These are phyloP conservation scores for Lipophrys pholis DNA, from an alignment of 2,113 vertebrate species.

Conservation along the genomic window DNA sequence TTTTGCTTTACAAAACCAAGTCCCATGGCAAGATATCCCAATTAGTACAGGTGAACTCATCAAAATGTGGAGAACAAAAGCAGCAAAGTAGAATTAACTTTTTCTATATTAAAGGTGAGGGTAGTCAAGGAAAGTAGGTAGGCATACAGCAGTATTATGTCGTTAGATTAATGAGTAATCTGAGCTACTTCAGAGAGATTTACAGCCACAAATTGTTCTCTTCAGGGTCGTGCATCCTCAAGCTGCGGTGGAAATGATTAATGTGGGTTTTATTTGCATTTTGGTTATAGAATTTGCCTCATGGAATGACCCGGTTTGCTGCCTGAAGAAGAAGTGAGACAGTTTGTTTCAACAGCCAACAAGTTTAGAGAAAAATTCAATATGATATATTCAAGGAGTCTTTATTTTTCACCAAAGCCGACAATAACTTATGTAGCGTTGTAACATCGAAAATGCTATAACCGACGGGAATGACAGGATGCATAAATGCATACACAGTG, in stretches of 20 bases:
- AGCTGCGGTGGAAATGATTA: conserved; percentile 18
- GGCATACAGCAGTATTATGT: neutral
- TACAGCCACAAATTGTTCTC: neutral
- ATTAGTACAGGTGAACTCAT: too few relatives aligned
- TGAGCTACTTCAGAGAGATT: neutral
- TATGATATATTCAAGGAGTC: too few relatives aligned
- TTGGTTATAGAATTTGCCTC: conserved; percentile 15
- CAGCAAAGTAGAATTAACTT: too few relatives aligned
- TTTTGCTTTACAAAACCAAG: too few relatives aligned
- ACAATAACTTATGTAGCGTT: too few relatives aligned
- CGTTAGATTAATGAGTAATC: neutral
- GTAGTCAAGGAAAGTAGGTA: neutral
- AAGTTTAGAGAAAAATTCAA: neutral
- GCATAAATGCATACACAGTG: too few relatives aligned
- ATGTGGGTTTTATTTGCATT: conserved; percentile 7
- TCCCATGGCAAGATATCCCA: too few relatives aligned
- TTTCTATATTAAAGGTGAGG: neutral
- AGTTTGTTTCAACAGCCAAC: conserved; percentile 5
- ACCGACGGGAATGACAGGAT: too few relatives aligned
- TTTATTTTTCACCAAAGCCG: too few relatives aligned
- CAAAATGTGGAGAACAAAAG: too few relatives aligned
- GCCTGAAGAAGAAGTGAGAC: conserved; percentile 10
- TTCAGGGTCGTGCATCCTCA: conserved; percentile 12
- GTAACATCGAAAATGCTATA: too few relatives aligned
- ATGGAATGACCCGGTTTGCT: conserved; percentile 1